Base-by-base conservation (phyloP, 2,113 vertebrate genomes). In the Ciconia stormi region DNA sequence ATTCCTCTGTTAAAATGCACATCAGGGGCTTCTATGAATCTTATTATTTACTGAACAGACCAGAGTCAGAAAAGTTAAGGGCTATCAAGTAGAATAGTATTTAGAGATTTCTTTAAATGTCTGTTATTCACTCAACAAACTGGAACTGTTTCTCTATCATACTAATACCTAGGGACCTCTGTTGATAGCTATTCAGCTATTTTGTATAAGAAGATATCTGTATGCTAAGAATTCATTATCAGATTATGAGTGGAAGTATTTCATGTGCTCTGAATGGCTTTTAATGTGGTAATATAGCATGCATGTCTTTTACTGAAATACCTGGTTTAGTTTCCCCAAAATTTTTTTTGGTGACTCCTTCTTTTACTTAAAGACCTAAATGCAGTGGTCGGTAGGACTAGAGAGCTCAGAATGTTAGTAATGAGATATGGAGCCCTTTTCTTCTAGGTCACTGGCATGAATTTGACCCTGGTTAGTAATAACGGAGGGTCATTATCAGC, bases 381-480 rank as follows among this genome's bases (percentile, higher is more conserved):
- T 59, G 38, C 59, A 81, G 59, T 44, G 36, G 34, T 62, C 6
- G 11, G 85, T 88, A 52, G 46, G 44, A 81, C 76, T 59, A 26
- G 76, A 58, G 55, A 83, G 42, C 74, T 89, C 55, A 66, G 52
- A 89, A 56, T 44, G 65, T 69, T 76, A 22, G 69, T 72, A 91
- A 78, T 94, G 94, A 95, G 96, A 95, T 89, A 82, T 21, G 73
- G 80, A 92, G 83, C 80, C 91, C 83, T 95, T 90, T 94, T 47
- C 69, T 96, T 93, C 89, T 74, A 76, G 93, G 95, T 97, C 94
- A 97, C 47, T 87, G 83, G 90, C 89, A 91, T 95, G 96, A 95
- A 95, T 97, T 92, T 97, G 95, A 96, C 95, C 94, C 95, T 95
- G 44, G 52, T 87, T 78, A 46, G 77, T 79, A 89, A 81, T 67